Base-by-base conservation (phyloP, 2,888 invertebrate species). In the Axea sp. region DNA sequence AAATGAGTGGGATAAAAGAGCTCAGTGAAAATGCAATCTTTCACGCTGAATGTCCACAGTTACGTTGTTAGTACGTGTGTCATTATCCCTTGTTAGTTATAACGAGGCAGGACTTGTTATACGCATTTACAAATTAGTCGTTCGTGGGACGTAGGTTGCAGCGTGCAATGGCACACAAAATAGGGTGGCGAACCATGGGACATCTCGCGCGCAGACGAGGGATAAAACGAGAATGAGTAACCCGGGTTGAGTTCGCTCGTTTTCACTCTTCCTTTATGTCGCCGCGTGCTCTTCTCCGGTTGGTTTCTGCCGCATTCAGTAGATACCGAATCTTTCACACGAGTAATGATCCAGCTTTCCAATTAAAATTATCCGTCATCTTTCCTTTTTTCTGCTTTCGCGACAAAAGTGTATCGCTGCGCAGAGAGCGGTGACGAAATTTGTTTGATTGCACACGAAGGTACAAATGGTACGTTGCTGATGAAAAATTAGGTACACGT, bases 51-150 rank as follows among this genome's bases (percentile, higher is more conserved):
- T 51, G 62, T 68, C 62, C 49, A 33, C 73, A 65, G 77, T 78
- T 77, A 78, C 77, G 76, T 67, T 77, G 78, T 76, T 73, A 59
- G 60, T 62, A 74, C 79, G 76, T 77, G 80, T 79, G 83, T 83
- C 82, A 83, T 83, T 85, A 82, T 84, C 83, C 82, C 84, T 84
- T 83, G 84, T 85, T 84, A 84, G 81, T 77, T 82, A 82, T 86
- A 86, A 85, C 83, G 82, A 85, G 83, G 69, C 77, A 43, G 73
- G 69, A 67, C 73, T 73, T 55, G 67, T 62, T 68, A 73, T 73
- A 51, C 35, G 62, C 68, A 39, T 57, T 73, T 57, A 62, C 73
- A 73, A 68, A 73, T 73, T 73, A 73, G 68, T 55, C 49, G 55
- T 43, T 37, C 68, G 72, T 64, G 72, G 49, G 41, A 62, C 43